phyloP scores from a whole-genome alignment of 1,140 invertebrate genomes.

The Heliconius hermathena region DNA sequence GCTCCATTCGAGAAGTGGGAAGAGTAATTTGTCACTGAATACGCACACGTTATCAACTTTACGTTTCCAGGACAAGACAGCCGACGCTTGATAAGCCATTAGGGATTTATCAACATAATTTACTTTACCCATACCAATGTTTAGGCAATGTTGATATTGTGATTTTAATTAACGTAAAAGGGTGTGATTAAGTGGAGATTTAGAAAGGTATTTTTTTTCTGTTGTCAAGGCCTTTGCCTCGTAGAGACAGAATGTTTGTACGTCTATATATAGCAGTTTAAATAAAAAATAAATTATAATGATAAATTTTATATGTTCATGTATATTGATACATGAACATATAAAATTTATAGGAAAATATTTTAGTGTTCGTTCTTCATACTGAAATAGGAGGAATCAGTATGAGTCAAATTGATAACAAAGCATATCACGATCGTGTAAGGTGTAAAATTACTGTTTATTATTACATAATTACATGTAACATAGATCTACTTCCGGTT shows the following conservation, averaged over 20 bases:
- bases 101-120: conserved; percentile 43
- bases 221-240: neutral
- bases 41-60: conserved; percentile 37
- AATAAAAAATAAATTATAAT: too few species aligned
- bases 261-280: too few species aligned
- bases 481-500: neutral
- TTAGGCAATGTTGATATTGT: conserved; percentile 14
- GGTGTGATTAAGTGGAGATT: neutral
- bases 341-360: too few species aligned
- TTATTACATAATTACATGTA: too few species aligned
- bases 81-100: conserved; percentile 42
- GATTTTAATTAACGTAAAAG: conserved; percentile 13
- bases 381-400: too few species aligned
- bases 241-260: too few species aligned
- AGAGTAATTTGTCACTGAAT: conserved; percentile 44
- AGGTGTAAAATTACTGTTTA: too few species aligned
- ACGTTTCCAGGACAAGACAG: conserved; percentile 37
- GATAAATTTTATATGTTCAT: too few species aligned
- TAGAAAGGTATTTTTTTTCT: neutral
- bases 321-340: too few species aligned
- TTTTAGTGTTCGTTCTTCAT: too few species aligned
- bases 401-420: too few species aligned
- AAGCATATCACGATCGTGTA: too few species aligned
- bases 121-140: conserved; percentile 23
- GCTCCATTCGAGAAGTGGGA: conserved; percentile 27